Evolutionary conservation across 2,113 vertebrate species (phyloP), one percentile per base, ranked within the genome.

Genomic region (Otus sunia): DNA sequence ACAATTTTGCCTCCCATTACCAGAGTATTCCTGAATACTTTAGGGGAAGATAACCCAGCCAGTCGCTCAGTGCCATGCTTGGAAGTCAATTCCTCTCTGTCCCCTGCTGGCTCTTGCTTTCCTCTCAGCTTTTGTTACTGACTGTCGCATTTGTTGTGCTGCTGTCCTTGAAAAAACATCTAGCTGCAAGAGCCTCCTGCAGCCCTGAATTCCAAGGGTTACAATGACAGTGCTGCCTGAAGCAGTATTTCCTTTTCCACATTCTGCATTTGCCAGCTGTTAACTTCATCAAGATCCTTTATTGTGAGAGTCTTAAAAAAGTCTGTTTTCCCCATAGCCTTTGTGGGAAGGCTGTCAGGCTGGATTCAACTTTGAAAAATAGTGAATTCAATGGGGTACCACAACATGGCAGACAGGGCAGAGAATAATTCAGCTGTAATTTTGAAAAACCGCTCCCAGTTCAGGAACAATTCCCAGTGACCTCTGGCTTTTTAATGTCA

Each of bases 201-300:
- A 88, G 81, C 58, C 92, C 79, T n/a, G 83, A 77, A 97, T 97
- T 97, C 96, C 92, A 91, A 90, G 68, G 91, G 88, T 96, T 94
- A 95, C 91, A 94, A 81, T 94, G 94, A 94, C 67, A 90, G 69
- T 1, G 6, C 68, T 78, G 87, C 86, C 64, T 78, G 79, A 85
- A 96, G 76, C 95, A 83, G 67, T 92, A 67, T 92, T 95, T 96
- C 91, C 91, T 93, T 92, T 93, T 82, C 85, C 52, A 77, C 8
- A 1, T 90, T 85, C 79, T 91, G 59, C 71, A 81, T 87, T 85
- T 81, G 82, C 86, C 96, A 97, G 95, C 96, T 97, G 97, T 92
- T 97, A 94, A 94, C 77, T 95, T 96, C 91, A 97, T 97, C 94
- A 96, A 66, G 83, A 47, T 78, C 52, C 62, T 71, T 20, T 36